Conservation (phyloP, 2,888 invertebrate species). For the Dinocampus coccinellae region DNA sequence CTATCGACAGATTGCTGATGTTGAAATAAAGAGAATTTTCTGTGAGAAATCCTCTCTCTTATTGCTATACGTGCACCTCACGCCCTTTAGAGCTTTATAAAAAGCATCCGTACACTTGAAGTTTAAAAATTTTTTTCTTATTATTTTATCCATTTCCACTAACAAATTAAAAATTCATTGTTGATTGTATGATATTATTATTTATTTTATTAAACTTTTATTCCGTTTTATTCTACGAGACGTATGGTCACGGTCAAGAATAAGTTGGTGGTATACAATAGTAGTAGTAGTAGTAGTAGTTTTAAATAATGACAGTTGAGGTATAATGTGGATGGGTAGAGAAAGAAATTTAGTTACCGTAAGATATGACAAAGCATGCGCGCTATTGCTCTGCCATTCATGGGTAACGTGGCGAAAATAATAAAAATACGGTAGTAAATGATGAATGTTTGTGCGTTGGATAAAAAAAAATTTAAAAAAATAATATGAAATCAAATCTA, state of each 20-base stretch:
- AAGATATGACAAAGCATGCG: conserved; percentile 52
- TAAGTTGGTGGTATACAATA: no score
- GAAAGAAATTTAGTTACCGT: conserved; percentile 33
- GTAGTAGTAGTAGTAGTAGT: no score
- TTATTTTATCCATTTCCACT: conserved; percentile 2
- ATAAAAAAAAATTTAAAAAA: no score
- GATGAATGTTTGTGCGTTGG: conserved; percentile 14
- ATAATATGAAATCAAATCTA: conserved; percentile 52
- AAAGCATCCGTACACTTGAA: conserved; percentile 8
- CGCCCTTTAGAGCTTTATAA: neutral
- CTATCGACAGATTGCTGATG: conserved; percentile 50
- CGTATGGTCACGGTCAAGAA: no score
- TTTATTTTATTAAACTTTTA: no score
- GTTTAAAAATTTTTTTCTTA: conserved; percentile 19
- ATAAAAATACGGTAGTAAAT: conserved; percentile 21
- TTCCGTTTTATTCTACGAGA: no score
- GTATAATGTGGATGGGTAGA: conserved; percentile 15
- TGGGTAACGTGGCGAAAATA: conserved; percentile 45
- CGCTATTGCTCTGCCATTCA: conserved; percentile 44
- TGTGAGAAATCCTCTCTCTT: conserved; percentile 40
- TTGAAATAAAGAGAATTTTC: conserved; percentile 55
- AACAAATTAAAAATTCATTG: no score
- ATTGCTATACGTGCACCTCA: conserved; percentile 41
- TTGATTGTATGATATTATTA: no score
- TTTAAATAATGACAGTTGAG: conserved; percentile 2